Evolutionary conservation across 2,888 invertebrate species (phyloP), one percentile per base, ranked within the genome.

Genomic region (Incurvaria masculella): DNA sequence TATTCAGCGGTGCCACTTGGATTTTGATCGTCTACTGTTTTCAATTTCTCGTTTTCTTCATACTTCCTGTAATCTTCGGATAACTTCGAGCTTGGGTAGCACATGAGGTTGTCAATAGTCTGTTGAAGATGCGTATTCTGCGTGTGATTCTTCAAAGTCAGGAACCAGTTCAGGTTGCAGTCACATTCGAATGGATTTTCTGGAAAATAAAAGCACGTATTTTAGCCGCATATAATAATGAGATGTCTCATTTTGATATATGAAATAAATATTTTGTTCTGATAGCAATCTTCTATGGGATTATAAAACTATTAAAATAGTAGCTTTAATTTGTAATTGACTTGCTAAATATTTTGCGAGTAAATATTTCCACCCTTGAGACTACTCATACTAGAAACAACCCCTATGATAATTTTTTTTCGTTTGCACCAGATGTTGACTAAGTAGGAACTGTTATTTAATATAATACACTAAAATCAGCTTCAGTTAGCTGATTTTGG

Each of bases 91-190:
- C 64, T 65, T 2, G 78, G 76, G 1, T 54, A 49, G 50, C 78
- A 78, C 58, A 75, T 74, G 2, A 76, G 54, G 50, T 78, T 78
- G 49, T 76, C 72, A 23, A 71, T 59, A 0, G 65, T 56, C 1
- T 64, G 57, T 45, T 66, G 68, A 2, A 75, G 52, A 19, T 62
- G 58, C 2, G 58, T 60, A 52, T 68, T 76, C 42, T 62, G 56
- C 1, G 75, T 76, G 52, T 64, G 67, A 52, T 74, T 72, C 58
- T 70, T 67, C 1, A 78, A 53, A 1, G 59, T 48, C 47, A 65
- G 55, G 53, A 74, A 71, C 68, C 72, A 74, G 43, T 78, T 75
- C 21, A 78, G 59, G 4, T 63, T 64, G 57, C 78, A 76, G 51
- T 66, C 63, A 50, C 78, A 78, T 0, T 68, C 63, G 53, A 76